A percentile compares a stretch with the other conserved stretches of the same genome.
Conservation (phyloP, 2,797 vertebrate genomes). For the Manis javanica region DNA sequence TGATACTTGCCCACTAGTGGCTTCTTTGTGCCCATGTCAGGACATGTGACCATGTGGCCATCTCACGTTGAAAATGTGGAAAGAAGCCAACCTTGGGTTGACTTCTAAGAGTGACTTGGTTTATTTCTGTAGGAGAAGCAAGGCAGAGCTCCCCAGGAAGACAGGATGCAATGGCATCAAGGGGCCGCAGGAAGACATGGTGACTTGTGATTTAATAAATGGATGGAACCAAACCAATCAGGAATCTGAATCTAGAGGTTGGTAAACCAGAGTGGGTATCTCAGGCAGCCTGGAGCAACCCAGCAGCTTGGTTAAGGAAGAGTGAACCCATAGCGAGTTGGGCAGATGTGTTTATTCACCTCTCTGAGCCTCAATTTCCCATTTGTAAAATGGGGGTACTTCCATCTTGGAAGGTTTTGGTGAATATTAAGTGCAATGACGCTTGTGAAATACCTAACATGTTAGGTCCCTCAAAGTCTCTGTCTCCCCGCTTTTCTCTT, state of each 20-base stretch:
- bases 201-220: neutral
- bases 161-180: neutral
- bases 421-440: neutral
- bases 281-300: neutral
- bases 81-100: neutral
- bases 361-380: neutral
- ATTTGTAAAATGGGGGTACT: neutral
- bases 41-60: neutral
- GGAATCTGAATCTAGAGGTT: neutral
- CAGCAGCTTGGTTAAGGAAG: neutral
- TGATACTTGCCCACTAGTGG: neutral
- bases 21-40: neutral
- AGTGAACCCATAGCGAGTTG: neutral
- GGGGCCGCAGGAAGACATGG: neutral
- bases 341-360: neutral
- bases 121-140: neutral
- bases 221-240: neutral
- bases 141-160: neutral
- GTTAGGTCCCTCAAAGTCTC: neutral
- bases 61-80: neutral
- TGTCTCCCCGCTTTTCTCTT: neutral
- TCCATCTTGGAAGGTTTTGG: neutral
- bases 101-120: neutral
- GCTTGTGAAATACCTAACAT: neutral
- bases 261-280: neutral